Base-by-base conservation (phyloP, 1,140 invertebrate genomes). In the Homalodisca vitripennis region DNA sequence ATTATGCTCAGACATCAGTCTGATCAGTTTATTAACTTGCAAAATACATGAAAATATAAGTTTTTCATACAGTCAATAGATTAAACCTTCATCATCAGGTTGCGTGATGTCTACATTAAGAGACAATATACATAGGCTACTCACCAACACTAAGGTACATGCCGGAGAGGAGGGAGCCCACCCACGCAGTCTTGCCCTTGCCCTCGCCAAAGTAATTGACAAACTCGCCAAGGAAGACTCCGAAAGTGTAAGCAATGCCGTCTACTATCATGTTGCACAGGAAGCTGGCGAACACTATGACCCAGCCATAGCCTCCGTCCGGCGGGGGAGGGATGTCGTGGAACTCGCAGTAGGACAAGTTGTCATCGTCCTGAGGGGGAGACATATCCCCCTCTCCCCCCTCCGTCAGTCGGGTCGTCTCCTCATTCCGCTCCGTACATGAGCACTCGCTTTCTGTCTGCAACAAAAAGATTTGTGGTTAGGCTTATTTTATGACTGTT, bases 261-360 rank as follows among this genome's bases (percentile, higher is more conserved):
- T 99, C 97, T n/a, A 98, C 94, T 71, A 99, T 93, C 82, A 99
- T 90, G 85, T 99, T 98, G 79, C 95, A 97, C 86, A 98, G 89
- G 80, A 99, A 99, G 10, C 93, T 96, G 53, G 94, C 95, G 74
- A 97, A 89, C 30, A 98, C 96, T 70, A 99, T 90, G 79, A 97
- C 87, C 95, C 95, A 98, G 1, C 94, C 95, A 78, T 93, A 95
- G 26, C 92, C 92, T 46, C 91, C 92, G 77, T 93, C 92, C 10
- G 92, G 91, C 14, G 92, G 90, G 60, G 91, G 89, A 20, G 92
- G 91, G 60, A 93, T 83, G 71, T 91, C 89, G 69, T 87, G 86
- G 75, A 91, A 90, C 75, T 89, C 87, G 80, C 85, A 88, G 30
- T 85, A 78, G 1, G 88, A 89, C 67, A 88, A 86, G n/a, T 84